Percentiles rank a stretch among this genome's conserved stretches.
phyloP scores from a whole-genome alignment of 1,140 invertebrate genomes.

The Aricia agestis region DNA sequence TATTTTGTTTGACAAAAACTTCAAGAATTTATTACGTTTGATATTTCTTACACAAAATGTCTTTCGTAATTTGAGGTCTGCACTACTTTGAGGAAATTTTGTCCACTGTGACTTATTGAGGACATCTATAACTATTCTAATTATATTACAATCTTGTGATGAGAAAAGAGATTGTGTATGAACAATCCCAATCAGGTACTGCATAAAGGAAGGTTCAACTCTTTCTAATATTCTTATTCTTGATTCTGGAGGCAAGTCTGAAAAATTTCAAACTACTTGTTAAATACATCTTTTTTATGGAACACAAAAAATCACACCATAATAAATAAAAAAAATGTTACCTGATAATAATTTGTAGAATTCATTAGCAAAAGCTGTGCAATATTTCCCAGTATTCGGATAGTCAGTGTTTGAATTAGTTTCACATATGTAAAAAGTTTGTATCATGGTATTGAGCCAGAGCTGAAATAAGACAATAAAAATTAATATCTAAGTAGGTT shows the following conservation, averaged over 20 bases:
- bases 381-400: conserved; percentile 48
- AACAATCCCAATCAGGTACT: conserved; percentile 37
- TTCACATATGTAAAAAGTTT: conserved; percentile 49
- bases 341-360: conserved; percentile 58
- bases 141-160: conserved; percentile 38
- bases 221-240: conserved; percentile 45
- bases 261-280: conserved; percentile 26
- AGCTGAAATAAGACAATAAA: conserved; percentile 33
- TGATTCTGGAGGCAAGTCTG: conserved; percentile 46
- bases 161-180: conserved; percentile 37
- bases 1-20: conserved; percentile 35
- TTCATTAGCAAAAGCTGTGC: conserved; percentile 43
- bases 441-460: conserved; percentile 50
- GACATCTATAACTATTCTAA: conserved; percentile 44
- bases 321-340: conserved; percentile 24
- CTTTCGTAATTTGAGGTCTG: conserved; percentile 28
- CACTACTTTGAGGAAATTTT: conserved; percentile 29
- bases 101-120: conserved; percentile 40
- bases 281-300: neutral
- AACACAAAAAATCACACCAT: no score
- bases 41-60: conserved; percentile 23
- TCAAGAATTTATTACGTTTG: conserved; percentile 35
- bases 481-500: no score
- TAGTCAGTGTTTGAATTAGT: conserved; percentile 45
- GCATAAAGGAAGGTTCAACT: conserved; percentile 55